A percentile compares a stretch with the other conserved stretches of the same genome.
These are phyloP conservation scores for Cheilosia pagana DNA, from an alignment of 2,888 invertebrate genomes.

Conservation along the genomic window DNA sequence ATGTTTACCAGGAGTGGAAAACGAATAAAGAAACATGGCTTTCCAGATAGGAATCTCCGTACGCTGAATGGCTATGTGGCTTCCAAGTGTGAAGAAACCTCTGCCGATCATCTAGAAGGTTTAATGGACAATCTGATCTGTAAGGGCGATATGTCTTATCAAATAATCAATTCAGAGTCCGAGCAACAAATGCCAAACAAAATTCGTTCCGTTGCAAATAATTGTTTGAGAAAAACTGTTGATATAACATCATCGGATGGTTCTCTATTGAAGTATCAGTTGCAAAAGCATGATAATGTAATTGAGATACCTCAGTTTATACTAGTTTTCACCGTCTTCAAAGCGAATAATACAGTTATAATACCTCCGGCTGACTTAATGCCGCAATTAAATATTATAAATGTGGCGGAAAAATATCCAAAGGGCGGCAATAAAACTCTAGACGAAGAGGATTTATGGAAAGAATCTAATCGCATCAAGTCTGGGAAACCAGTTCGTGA, in stretches of 20 bases:
- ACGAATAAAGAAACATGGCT: not conserved
- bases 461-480: too few relatives aligned
- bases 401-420: not conserved
- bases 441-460: too few relatives aligned
- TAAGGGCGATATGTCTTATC: too few relatives aligned
- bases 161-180: too few relatives aligned
- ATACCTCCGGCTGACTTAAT: not conserved
- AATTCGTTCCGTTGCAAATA: too few relatives aligned
- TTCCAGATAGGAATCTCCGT: not conserved
- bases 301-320: constrained; percentile 39
- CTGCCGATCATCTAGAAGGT: too few relatives aligned
- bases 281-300: constrained; percentile 27
- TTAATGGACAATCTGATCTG: too few relatives aligned
- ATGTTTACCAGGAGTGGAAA: constrained; percentile 12
- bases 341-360: not conserved
- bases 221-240: too few relatives aligned
- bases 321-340: not conserved
- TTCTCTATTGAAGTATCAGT: constrained; percentile 33
- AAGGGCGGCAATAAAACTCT: not conserved
- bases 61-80: too few relatives aligned
- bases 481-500: not conserved
- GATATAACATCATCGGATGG: not conserved
- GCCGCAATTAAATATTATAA: too few relatives aligned
- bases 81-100: too few relatives aligned
- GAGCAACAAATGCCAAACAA: too few relatives aligned